phyloP scores from a whole-genome alignment of 1,140 invertebrate genomes.

The Fopius arisanus region DNA sequence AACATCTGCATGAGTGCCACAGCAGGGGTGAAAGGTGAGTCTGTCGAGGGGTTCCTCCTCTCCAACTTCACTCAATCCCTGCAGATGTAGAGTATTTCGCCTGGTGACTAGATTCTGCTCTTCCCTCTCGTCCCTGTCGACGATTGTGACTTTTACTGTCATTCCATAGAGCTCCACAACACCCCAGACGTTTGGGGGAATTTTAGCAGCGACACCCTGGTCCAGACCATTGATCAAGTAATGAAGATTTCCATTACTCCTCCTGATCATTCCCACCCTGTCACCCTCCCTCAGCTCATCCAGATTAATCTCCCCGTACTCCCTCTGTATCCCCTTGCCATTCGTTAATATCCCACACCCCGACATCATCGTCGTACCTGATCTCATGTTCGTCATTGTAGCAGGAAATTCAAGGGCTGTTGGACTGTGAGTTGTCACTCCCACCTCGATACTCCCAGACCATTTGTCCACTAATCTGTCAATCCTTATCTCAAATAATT shows the following conservation, averaged over 20 bases:
- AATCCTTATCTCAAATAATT: conserved; percentile 92
- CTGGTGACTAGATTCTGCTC: conserved; percentile 79
- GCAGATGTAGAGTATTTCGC: conserved; percentile 69
- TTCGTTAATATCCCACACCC: conserved; percentile 94
- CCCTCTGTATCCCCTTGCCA: conserved; percentile 89
- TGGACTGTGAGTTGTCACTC: conserved; percentile 93
- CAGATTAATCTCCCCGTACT: conserved; percentile 94
- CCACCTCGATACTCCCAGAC: conserved; percentile 93
- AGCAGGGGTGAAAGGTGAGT: conserved; percentile 87
- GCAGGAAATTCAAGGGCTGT: conserved; percentile 89
- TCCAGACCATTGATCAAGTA: conserved; percentile 94
- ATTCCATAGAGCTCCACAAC: conserved; percentile 96
- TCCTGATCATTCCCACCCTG: conserved; percentile 86
- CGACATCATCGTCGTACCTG: conserved; percentile 97
- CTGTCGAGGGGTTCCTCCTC: conserved; percentile 69
- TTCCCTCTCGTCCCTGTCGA: conserved; percentile 80
- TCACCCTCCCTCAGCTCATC: conserved; percentile 93
- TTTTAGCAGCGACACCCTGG: conserved; percentile 87
- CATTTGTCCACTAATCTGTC: conserved; percentile 91
- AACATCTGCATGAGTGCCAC: conserved; percentile 90
- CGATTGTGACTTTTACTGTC: conserved; percentile 91
- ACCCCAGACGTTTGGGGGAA: conserved; percentile 84
- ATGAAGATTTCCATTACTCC: conserved; percentile 83
- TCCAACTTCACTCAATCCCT: conserved; percentile 58
- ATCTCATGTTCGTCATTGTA: conserved; percentile 97